Percentiles rank a stretch among this genome's conserved stretches.
These are phyloP conservation scores for Lophochroa leadbeateri DNA, from an alignment of 2,113 vertebrate species.

Conservation along the genomic window DNA sequence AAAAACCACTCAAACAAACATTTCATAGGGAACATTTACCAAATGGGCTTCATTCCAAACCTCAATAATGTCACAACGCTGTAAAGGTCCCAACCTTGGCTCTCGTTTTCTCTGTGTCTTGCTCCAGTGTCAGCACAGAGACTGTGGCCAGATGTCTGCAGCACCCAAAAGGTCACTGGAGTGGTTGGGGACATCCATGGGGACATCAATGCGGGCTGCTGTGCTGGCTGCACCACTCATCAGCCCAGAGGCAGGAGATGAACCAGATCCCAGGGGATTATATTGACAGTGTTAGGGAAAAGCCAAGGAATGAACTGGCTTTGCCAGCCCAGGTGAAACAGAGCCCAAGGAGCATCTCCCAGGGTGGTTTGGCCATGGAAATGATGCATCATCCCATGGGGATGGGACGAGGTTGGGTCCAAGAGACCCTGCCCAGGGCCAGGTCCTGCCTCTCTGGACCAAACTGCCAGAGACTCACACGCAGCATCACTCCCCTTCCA, in stretches of 20 bases:
- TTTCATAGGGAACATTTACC: background rate
- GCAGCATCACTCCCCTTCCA: fast-evolving
- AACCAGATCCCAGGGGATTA: background rate
- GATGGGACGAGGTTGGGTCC: background rate
- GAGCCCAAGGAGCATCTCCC: background rate
- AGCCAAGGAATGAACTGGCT: background rate
- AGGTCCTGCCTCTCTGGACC: background rate
- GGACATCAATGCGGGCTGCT: fast-evolving
- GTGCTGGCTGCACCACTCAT: background rate
- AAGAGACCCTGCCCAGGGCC: background rate
- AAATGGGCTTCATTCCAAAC: background rate
- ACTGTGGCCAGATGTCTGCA: background rate
- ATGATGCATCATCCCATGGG: background rate
- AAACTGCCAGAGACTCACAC: fast-evolving
- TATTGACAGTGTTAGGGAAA: fast-evolving
- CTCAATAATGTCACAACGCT: background rate
- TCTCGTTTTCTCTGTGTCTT: background rate
- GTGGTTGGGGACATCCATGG: background rate
- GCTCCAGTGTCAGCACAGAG: background rate
- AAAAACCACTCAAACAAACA: background rate
- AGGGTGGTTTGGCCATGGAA: background rate
- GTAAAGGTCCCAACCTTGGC: background rate
- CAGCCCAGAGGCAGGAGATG: background rate
- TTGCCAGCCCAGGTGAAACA: background rate
- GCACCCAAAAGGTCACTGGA: background rate